Evolutionary conservation across 2,888 invertebrate genomes (phyloP).

Genomic region (Lasioglossum leucozonium): DNA sequence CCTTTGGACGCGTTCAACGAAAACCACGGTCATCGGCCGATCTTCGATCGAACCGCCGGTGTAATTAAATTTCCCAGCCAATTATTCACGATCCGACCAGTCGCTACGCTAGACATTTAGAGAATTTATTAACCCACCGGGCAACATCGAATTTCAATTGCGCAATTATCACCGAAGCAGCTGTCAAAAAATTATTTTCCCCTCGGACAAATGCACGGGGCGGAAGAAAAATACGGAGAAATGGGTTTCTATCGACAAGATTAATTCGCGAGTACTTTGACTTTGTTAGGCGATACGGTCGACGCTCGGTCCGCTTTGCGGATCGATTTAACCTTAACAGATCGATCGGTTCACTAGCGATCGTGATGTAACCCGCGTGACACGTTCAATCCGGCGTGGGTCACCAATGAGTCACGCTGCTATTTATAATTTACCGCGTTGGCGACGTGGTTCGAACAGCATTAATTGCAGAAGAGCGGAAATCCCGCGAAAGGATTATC

Average conservation of each 20-base stretch:
- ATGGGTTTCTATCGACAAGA: background rate
- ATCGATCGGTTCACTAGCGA: background rate
- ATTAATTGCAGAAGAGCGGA: background rate
- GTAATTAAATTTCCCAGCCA: constrained; percentile 28
- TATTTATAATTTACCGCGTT: constrained; percentile 25
- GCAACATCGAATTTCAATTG: background rate
- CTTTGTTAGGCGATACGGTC: background rate
- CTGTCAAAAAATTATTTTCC: background rate
- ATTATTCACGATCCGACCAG: background rate
- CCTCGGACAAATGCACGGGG: no score
- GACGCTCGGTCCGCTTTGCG: no score
- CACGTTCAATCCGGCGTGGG: constrained; percentile 19
- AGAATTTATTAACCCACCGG: background rate
- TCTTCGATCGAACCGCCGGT: constrained; percentile 27
- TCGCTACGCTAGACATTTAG: background rate
- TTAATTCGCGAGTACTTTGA: background rate
- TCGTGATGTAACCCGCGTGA: constrained; percentile 29
- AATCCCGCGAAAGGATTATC: background rate
- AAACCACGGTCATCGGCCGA: background rate
- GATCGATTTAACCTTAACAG: constrained; percentile 14
- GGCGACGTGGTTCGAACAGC: constrained; percentile 1
- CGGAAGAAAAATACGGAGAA: background rate
- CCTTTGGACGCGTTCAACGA: constrained; percentile 8
- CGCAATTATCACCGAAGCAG: background rate
- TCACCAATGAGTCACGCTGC: constrained; percentile 19